Percentiles rank a stretch among this genome's conserved stretches.
These are phyloP conservation scores for Amorpha juglandis DNA, from an alignment of 2,888 invertebrate genomes.

Conservation along the genomic window DNA sequence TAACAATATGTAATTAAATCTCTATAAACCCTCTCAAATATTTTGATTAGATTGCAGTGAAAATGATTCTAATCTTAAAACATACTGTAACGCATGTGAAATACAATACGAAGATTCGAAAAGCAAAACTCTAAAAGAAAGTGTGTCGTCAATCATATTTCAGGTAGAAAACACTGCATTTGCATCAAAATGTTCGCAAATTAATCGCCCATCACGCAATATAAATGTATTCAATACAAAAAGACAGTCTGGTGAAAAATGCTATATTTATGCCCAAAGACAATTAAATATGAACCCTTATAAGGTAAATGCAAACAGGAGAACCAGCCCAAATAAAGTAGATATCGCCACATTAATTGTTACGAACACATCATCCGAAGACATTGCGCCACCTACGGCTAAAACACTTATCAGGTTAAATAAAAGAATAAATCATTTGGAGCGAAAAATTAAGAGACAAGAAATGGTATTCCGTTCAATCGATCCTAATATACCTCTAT, in stretches of 20 bases:
- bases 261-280: conserved; percentile 62
- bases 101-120: conserved; percentile 43
- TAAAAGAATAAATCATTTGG: conserved; percentile 66
- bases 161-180: conserved; percentile 50
- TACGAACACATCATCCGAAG: conserved; percentile 59
- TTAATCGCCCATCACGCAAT: conserved; percentile 40
- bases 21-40: conserved; percentile 29
- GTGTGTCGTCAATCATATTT: conserved; percentile 48
- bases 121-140: conserved; percentile 47
- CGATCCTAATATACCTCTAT: conserved; percentile 59
- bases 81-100: conserved; percentile 49
- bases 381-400: conserved; percentile 44
- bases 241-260: conserved; percentile 60
- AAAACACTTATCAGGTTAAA: conserved; percentile 55
- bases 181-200: conserved; percentile 53
- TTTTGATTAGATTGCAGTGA: conserved; percentile 56
- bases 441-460: conserved; percentile 67
- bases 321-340: conserved; percentile 55
- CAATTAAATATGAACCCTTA: conserved; percentile 62
- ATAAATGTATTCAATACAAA: conserved; percentile 51
- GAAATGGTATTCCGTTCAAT: conserved; percentile 72
- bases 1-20: conserved; percentile 22
- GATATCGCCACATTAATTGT: conserved; percentile 63
- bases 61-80: conserved; percentile 47
- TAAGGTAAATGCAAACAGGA: conserved; percentile 53